phyloP scores from a whole-genome alignment of 2,888 invertebrate genomes.

The Ectemnius continuus region DNA sequence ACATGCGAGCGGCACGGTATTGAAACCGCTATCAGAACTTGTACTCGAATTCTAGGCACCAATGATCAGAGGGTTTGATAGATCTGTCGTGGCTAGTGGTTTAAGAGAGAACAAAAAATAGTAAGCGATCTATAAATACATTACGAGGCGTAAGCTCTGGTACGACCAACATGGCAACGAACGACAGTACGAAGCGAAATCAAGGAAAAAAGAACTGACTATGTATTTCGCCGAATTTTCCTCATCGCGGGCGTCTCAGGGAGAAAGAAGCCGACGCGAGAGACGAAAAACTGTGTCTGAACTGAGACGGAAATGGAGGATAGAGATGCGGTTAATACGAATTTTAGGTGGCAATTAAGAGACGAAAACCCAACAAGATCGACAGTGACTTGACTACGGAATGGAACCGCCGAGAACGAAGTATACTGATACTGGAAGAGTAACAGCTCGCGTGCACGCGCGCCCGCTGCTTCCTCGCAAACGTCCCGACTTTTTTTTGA shows the following conservation, averaged over 20 bases:
- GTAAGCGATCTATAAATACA: slow-evolving; percentile 77
- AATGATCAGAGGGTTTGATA: no score
- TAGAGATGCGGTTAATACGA: no score
- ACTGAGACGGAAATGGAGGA: no score
- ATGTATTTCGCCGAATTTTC: slow-evolving; percentile 31
- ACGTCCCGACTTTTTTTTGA: slow-evolving; percentile 11
- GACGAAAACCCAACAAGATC: no score
- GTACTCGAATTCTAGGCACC: no score
- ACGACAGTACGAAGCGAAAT: slow-evolving; percentile 71
- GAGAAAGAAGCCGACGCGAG: slow-evolving; percentile 3
- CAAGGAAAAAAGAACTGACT: slow-evolving; percentile 35
- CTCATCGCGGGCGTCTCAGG: background rate
- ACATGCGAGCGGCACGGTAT: no score
- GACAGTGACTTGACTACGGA: no score
- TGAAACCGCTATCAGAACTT: no score
- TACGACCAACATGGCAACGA: slow-evolving; percentile 73
- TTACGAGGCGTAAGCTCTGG: slow-evolving; percentile 77
- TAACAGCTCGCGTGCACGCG: no score
- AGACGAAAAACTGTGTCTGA: background rate
- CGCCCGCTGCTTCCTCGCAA: slow-evolving; percentile 11
- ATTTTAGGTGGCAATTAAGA: no score
- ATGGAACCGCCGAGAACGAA: no score
- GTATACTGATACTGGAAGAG: no score
- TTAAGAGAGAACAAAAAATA: slow-evolving; percentile 54
- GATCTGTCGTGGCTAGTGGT: slow-evolving; percentile 46